phyloP scores from a whole-genome alignment of 2,888 invertebrate species.

The Amphipyra tragopoginis region DNA sequence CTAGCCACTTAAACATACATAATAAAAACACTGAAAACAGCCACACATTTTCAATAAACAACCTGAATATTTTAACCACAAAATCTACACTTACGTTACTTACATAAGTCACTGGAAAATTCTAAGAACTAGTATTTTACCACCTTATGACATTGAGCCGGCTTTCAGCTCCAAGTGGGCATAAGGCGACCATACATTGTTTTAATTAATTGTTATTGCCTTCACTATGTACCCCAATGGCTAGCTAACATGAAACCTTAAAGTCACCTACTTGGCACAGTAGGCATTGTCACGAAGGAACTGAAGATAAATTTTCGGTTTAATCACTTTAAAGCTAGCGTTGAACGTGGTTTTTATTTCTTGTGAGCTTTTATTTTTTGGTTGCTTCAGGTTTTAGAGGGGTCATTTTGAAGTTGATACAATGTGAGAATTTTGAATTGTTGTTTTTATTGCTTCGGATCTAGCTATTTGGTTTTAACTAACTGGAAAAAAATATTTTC shows the following conservation, averaged over 20 bases:
- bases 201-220: slow-evolving; percentile 87
- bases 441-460: no score
- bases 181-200: slow-evolving; percentile 76
- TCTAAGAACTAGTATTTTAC: slow-evolving; percentile 50
- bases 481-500: no score
- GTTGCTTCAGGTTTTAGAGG: no score
- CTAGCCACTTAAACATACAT: no score
- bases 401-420: no score
- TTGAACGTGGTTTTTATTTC: slow-evolving; percentile 57
- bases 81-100: slow-evolving; percentile 18
- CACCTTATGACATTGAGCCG: slow-evolving; percentile 63
- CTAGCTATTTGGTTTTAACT: no score
- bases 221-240: slow-evolving; percentile 77
- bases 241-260: slow-evolving; percentile 77
- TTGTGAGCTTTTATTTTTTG: slow-evolving; percentile 4
- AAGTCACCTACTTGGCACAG: slow-evolving; percentile 59
- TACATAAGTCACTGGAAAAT: slow-evolving; percentile 37
- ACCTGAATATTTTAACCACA: slow-evolving; percentile 20
- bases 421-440: no score
- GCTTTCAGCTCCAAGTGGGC: slow-evolving; percentile 53
- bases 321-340: slow-evolving; percentile 70
- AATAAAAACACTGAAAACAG: slow-evolving; percentile 10
- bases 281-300: slow-evolving; percentile 70
- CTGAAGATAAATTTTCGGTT: slow-evolving; percentile 70
- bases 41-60: slow-evolving; percentile 22